Conservation (phyloP, 2,113 vertebrate genomes). For the Halcyon senegalensis region DNA sequence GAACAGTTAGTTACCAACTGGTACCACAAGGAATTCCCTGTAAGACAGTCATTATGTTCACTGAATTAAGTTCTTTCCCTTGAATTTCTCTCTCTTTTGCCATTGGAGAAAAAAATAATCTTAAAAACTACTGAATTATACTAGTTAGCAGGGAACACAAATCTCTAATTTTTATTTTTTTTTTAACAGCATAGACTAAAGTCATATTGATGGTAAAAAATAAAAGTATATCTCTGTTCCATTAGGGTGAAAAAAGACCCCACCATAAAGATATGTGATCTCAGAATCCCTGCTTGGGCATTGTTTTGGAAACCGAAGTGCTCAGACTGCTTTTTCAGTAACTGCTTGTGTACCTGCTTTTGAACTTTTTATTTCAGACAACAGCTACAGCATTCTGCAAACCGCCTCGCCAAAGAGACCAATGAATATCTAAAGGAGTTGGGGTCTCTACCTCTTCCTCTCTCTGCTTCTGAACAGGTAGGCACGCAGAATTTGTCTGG, state of each 20-base stretch:
- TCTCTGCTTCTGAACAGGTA: conserved; percentile 90
- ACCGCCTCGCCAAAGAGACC: conserved; percentile 93
- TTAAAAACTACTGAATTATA: neutral
- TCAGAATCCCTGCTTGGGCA: neutral
- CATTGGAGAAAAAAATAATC: neutral
- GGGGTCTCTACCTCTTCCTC: conserved; percentile 83
- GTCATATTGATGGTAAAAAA: neutral
- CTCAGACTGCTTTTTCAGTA: neutral
- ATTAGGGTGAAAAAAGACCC: neutral
- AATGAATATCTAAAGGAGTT: conserved; percentile 93
- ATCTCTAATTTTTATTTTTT: neutral
- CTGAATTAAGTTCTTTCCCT: neutral
- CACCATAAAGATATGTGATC: neutral
- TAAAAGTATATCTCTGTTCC: neutral
- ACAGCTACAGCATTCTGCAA: conserved; percentile 92
- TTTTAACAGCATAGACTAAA: neutral
- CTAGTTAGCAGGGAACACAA: neutral
- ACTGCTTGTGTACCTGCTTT: neutral
- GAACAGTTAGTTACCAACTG: neutral
- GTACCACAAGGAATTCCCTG: neutral
- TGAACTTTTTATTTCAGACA: conserved; percentile 77
- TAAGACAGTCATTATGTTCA: neutral
- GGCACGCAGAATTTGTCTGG: neutral
- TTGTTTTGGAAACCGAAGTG: neutral
- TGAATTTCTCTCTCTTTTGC: neutral